These are phyloP conservation scores for Zelostemma sp. DNA, from an alignment of 1,140 invertebrate genomes.

Conservation along the genomic window DNA sequence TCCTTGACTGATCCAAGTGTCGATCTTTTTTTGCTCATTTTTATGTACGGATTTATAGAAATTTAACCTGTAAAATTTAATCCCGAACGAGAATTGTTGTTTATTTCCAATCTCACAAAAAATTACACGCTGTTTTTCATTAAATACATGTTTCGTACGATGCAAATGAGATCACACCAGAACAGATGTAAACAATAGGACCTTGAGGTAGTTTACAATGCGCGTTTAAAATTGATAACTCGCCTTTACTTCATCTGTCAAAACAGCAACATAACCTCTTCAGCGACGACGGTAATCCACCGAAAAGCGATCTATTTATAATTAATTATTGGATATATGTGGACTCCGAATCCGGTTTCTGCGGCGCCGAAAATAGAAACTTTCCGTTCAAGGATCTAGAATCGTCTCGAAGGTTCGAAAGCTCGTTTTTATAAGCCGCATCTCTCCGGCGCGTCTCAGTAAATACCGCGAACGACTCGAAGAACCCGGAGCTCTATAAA, in stretches of 20 bases:
- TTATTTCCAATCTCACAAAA: too few species aligned
- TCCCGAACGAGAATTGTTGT: too few species aligned
- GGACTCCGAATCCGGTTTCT: neutral
- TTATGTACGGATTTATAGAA: too few species aligned
- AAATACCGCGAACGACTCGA: neutral
- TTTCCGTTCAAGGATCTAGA: slow-evolving; percentile 16
- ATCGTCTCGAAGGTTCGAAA: slow-evolving; percentile 21
- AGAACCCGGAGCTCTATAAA: neutral
- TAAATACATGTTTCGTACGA: too few species aligned
- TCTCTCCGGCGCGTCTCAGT: neutral
- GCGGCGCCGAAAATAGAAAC: slow-evolving; percentile 25
- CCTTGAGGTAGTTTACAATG: too few species aligned
- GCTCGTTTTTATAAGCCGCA: slow-evolving; percentile 8
- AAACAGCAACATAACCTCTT: slow-evolving; percentile 13
- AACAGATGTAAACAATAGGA: too few species aligned
- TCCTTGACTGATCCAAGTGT: slow-evolving; percentile 46
- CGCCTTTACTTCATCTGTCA: slow-evolving; percentile 7
- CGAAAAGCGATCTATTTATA: slow-evolving; percentile 10
- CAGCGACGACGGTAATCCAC: too few species aligned
- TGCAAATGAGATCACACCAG: too few species aligned
- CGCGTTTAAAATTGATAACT: too few species aligned
- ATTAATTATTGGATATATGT: neutral
- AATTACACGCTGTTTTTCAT: too few species aligned
- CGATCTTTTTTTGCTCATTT: neutral
- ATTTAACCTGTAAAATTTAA: too few species aligned